These are phyloP conservation scores for Sebastes variabilis DNA, from an alignment of 2,797 vertebrate species.

Conservation along the genomic window DNA sequence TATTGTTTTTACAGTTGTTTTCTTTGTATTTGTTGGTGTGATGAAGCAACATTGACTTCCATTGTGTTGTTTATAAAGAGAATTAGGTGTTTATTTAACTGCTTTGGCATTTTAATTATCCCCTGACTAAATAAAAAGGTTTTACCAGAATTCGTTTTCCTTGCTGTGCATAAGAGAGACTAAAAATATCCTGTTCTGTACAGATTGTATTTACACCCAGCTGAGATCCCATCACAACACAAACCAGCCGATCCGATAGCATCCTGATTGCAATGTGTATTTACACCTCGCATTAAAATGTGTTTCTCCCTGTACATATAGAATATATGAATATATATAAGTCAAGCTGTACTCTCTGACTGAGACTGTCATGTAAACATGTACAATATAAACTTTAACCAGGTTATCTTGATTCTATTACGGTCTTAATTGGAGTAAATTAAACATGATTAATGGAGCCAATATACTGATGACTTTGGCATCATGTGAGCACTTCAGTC, in stretches of 20 bases:
- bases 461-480: not conserved
- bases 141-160: not conserved
- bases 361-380: not conserved
- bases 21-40: not conserved
- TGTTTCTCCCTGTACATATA: not conserved
- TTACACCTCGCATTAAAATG: not conserved
- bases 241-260: too few species aligned
- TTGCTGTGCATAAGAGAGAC: rapidly evolving
- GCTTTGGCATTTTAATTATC: too few species aligned
- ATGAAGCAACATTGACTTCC: not conserved
- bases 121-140: not conserved
- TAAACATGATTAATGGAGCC: not conserved
- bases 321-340: not conserved
- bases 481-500: not conserved
- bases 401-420: not conserved
- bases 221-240: not conserved
- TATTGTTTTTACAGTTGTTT: not conserved
- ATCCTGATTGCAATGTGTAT: too few species aligned
- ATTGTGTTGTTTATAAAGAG: not conserved
- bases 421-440: not conserved
- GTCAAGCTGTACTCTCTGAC: not conserved
- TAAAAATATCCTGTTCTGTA: not conserved
- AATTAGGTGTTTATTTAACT: not conserved
- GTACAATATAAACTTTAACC: not conserved
- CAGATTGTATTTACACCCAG: not conserved